phyloP scores from a whole-genome alignment of 2,797 vertebrate genomes.

The Champsocephalus gunnari region DNA sequence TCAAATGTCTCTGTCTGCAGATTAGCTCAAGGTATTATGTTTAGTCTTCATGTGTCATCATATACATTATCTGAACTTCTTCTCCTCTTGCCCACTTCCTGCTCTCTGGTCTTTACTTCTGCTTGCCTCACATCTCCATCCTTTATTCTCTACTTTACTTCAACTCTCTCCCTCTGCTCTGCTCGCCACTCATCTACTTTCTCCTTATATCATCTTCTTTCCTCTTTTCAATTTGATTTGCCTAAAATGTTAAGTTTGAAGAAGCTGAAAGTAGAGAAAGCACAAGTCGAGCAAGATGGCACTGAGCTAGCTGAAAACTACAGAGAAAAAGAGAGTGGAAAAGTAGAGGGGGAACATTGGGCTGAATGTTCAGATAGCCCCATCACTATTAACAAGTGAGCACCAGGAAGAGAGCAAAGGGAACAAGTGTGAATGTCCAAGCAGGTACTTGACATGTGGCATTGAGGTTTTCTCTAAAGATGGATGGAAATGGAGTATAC shows the following conservation, averaged over 20 bases:
- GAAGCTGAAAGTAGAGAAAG: slow-evolving; percentile 36
- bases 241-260: slow-evolving; percentile 67
- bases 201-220: slow-evolving; percentile 41
- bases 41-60: slow-evolving; percentile 41
- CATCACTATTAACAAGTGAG: slow-evolving; percentile 45
- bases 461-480: slow-evolving; percentile 58
- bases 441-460: slow-evolving; percentile 64
- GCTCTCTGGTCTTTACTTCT: slow-evolving; percentile 22
- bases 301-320: slow-evolving; percentile 49
- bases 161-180: slow-evolving; percentile 15
- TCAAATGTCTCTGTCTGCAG: slow-evolving; percentile 34
- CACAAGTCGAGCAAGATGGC: slow-evolving; percentile 33
- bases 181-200: slow-evolving; percentile 31
- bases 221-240: slow-evolving; percentile 64
- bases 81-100: background rate
- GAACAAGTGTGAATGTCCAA: slow-evolving; percentile 55
- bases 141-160: slow-evolving; percentile 47
- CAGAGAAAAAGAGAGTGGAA: slow-evolving; percentile 17
- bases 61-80: slow-evolving; percentile 39
- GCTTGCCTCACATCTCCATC: slow-evolving; percentile 32
- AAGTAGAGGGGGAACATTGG: slow-evolving; percentile 30
- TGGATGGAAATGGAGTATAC: slow-evolving; percentile 56
- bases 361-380: slow-evolving; percentile 45
- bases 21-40: slow-evolving; percentile 50
- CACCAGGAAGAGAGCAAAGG: slow-evolving; percentile 28